These are phyloP conservation scores for Phyllostomus hastatus DNA, from an alignment of 2,113 vertebrate genomes.

Conservation along the genomic window DNA sequence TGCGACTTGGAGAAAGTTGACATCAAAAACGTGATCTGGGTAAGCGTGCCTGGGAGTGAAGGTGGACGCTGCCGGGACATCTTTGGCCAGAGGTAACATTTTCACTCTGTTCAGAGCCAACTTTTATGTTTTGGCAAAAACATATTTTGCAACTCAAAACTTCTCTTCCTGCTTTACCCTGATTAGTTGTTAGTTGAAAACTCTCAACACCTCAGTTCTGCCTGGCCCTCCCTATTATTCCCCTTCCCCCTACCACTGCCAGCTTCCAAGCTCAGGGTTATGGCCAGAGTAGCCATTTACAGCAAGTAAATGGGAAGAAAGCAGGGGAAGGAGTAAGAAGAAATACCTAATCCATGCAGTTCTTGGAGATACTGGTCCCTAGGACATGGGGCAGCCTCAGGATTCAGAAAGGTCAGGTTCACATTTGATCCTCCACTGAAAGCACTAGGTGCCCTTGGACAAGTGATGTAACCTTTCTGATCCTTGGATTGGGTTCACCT, in stretches of 20 bases:
- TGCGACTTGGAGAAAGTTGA: neutral
- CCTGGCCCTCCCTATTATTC: rapidly evolving
- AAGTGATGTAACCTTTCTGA: neutral
- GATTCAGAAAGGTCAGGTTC: neutral
- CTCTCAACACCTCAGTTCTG: neutral
- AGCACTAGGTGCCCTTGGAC: neutral
- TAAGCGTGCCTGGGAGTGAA: rapidly evolving
- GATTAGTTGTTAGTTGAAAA: neutral
- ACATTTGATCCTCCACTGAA: neutral
- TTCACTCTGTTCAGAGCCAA: neutral
- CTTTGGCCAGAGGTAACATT: neutral
- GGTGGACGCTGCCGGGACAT: rapidly evolving
- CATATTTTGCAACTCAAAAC: neutral
- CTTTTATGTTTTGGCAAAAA: neutral
- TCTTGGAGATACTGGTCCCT: neutral
- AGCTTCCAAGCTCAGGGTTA: neutral
- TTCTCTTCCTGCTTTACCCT: neutral
- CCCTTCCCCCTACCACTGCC: rapidly evolving
- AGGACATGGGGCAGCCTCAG: rapidly evolving
- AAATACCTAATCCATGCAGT: neutral
- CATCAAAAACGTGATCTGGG: neutral
- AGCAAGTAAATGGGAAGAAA: neutral
- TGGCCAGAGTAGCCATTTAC: rapidly evolving
- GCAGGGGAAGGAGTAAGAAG: neutral
- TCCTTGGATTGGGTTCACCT: neutral